Evolutionary conservation across 2,797 vertebrate species (phyloP).

Genomic region (Cheirogaleus major): DNA sequence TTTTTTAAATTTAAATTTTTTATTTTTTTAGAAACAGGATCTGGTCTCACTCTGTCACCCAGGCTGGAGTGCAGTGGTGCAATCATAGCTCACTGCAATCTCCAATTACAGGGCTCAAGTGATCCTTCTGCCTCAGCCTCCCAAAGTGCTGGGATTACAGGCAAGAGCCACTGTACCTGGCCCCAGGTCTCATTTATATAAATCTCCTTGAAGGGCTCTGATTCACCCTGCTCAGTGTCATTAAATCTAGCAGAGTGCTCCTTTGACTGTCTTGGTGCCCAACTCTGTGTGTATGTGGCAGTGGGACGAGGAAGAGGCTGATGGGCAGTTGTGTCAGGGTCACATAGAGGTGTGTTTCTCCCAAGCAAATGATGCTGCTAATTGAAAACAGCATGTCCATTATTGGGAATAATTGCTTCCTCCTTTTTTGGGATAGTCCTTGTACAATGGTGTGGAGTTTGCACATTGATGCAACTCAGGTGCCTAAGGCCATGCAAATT

Average conservation of each 20-base stretch:
- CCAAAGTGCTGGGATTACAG: background rate
- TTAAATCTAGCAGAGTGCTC: background rate
- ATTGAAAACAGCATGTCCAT: background rate
- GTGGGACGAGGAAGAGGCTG: background rate
- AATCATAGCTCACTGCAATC: background rate
- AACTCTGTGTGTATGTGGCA: background rate
- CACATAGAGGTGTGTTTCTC: background rate
- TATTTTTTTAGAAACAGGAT: background rate
- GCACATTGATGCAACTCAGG: background rate
- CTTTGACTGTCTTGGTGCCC: background rate
- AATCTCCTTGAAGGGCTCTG: background rate
- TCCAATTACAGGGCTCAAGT: background rate
- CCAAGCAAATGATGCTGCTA: background rate
- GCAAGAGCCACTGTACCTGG: background rate
- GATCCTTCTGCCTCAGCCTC: background rate
- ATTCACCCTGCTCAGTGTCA: background rate
- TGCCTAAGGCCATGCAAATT: background rate
- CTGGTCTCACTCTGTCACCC: background rate
- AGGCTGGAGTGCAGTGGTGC: background rate
- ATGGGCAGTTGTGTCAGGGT: background rate
- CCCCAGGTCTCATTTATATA: background rate
- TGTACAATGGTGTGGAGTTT: background rate
- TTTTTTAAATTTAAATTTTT: background rate
- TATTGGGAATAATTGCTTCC: background rate
- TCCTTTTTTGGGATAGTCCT: background rate